Evolutionary conservation across 2,888 invertebrate species (phyloP).

Genomic region (Monoplex corrugatus): DNA sequence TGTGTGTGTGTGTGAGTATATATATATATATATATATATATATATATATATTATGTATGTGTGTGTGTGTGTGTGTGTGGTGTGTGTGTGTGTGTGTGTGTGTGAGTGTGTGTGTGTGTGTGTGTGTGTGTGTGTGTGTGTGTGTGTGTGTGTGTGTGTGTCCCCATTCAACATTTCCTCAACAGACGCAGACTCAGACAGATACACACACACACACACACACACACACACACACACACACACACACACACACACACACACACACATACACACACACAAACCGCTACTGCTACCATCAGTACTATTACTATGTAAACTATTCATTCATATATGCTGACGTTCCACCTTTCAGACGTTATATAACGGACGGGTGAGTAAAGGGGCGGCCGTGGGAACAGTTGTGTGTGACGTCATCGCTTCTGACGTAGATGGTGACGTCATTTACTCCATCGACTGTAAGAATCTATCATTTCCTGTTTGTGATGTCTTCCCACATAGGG

Average conservation of each 20-base stretch:
- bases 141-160: constrained; percentile 13
- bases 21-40: background rate
- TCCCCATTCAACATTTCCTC: constrained; percentile 56
- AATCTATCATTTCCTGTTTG: too few species aligned
- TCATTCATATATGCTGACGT: too few species aligned
- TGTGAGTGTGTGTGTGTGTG: constrained; percentile 8
- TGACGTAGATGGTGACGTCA: constrained; percentile 62
- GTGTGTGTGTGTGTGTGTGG: background rate
- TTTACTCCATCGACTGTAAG: constrained; percentile 46
- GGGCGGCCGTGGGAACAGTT: constrained; percentile 40
- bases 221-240: too few species aligned
- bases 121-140: background rate
- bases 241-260: too few species aligned
- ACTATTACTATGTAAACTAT: too few species aligned
- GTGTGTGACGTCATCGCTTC: constrained; percentile 55
- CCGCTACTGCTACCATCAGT: too few species aligned
- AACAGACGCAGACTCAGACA: too few species aligned
- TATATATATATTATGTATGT: background rate
- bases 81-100: background rate
- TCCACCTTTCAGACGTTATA: constrained; percentile 58
- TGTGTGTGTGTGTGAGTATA: background rate
- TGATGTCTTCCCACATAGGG: too few species aligned
- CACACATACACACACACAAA: too few species aligned
- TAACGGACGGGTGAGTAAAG: constrained; percentile 52
- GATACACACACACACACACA: too few species aligned